Evolutionary conservation across 2,888 invertebrate species (phyloP).

Genomic region (Drosophila antonietae): DNA sequence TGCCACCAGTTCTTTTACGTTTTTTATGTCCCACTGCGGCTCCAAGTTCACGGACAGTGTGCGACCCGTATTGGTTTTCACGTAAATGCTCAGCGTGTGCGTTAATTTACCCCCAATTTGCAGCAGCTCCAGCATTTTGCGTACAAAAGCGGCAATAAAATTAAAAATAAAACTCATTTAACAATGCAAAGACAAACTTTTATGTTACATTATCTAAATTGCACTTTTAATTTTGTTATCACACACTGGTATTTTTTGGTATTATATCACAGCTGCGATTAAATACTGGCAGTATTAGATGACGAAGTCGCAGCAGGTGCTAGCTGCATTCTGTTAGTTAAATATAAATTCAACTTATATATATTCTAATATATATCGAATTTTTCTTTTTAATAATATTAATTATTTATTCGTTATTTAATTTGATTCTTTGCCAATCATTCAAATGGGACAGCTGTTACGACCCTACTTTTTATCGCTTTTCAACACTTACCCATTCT

Average conservation of each 20-base stretch:
- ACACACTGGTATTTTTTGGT: conserved; percentile 24
- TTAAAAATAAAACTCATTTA: conserved; percentile 87
- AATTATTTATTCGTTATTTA: background rate
- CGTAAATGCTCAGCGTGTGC: conserved; percentile 88
- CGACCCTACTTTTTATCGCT: background rate
- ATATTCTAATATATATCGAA: too few species aligned
- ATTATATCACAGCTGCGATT: conserved; percentile 6
- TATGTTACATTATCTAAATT: conserved; percentile 28
- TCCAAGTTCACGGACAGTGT: conserved; percentile 89
- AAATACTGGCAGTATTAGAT: background rate
- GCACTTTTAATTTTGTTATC: conserved; percentile 32
- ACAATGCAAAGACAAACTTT: background rate
- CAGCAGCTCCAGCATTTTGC: conserved; percentile 88
- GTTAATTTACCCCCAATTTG: conserved; percentile 87
- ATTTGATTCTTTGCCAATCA: background rate
- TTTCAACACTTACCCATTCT: conserved; percentile 34
- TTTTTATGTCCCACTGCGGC: conserved; percentile 90
- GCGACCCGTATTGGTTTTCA: conserved; percentile 89
- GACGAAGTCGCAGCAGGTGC: background rate
- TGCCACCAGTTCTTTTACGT: conserved; percentile 90
- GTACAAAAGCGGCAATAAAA: conserved; percentile 86
- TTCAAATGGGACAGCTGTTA: conserved; percentile 11
- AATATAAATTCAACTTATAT: background rate
- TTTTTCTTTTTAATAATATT: too few species aligned
- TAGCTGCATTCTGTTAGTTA: background rate